A percentile compares a stretch with the other conserved stretches of the same genome.
Conservation (phyloP, 2,797 vertebrate genomes). For the Thunnus albacares region DNA sequence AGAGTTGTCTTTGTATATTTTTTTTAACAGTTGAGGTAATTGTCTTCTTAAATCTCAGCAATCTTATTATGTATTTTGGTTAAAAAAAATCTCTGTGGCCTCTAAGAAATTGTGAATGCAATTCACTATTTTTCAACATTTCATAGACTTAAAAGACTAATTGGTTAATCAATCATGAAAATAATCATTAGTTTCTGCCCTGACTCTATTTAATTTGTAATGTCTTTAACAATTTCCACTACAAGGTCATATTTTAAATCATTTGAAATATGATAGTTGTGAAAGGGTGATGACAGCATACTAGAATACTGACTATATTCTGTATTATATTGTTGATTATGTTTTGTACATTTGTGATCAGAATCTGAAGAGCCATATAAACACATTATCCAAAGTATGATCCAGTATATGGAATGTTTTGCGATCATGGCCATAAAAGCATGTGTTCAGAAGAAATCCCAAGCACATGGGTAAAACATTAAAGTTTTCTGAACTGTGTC, state of each 20-base stretch:
- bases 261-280: neutral
- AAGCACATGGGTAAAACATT: neutral
- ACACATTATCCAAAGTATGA: neutral
- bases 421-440: neutral
- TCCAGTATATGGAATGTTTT: neutral
- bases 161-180: too few relatives aligned
- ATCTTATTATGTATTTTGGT: too few relatives aligned
- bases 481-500: neutral
- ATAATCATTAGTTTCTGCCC: too few relatives aligned
- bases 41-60: too few relatives aligned
- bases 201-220: too few relatives aligned
- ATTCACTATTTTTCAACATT: too few relatives aligned
- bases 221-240: neutral
- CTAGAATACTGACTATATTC: neutral
- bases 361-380: neutral
- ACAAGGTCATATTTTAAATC: neutral
- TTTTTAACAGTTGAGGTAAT: too few relatives aligned
- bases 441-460: neutral
- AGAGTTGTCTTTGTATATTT: too few relatives aligned
- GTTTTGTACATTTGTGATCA: neutral
- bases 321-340: neutral
- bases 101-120: too few relatives aligned
- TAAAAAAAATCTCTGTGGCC: too few relatives aligned
- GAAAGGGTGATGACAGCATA: neutral
- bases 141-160: too few relatives aligned